phyloP scores from a whole-genome alignment of 2,797 vertebrate genomes.

The Pteronotus mesoamericanus region DNA sequence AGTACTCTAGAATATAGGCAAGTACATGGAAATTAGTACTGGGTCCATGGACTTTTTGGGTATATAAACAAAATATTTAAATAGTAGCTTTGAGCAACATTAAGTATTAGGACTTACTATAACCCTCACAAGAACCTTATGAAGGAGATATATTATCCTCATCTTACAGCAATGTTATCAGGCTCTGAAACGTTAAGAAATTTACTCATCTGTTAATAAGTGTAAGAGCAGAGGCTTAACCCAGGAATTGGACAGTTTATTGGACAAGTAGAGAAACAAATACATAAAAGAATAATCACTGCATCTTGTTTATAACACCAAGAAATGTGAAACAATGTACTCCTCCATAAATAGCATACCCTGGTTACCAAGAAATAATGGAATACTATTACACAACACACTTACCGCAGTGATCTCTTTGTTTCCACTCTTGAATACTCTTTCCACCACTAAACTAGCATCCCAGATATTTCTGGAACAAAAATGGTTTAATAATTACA shows the following conservation, averaged over 20 bases:
- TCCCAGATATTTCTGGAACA: constrained; percentile 96
- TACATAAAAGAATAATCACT: not conserved
- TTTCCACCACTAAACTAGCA: constrained; percentile 93
- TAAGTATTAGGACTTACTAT: not conserved
- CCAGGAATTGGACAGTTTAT: not conserved
- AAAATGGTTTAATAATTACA: constrained; percentile 14
- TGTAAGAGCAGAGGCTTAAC: not conserved
- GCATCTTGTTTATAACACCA: not conserved
- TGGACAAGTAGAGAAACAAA: not conserved
- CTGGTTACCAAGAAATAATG: not conserved
- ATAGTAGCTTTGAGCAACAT: not conserved
- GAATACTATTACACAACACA: constrained; percentile 33
- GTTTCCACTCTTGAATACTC: constrained; percentile 88
- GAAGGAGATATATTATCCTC: not conserved
- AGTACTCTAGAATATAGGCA: not conserved
- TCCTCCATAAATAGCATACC: not conserved
- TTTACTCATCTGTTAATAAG: not conserved
- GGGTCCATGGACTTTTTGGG: not conserved
- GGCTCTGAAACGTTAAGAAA: not conserved
- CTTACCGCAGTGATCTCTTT: constrained; percentile 91
- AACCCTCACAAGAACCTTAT: not conserved
- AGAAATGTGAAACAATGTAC: not conserved
- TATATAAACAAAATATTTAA: not conserved
- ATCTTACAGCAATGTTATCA: not conserved
- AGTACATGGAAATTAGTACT: not conserved